Base-by-base conservation (phyloP, 2,888 invertebrate genomes). In the Digitonthophagus gazella region DNA sequence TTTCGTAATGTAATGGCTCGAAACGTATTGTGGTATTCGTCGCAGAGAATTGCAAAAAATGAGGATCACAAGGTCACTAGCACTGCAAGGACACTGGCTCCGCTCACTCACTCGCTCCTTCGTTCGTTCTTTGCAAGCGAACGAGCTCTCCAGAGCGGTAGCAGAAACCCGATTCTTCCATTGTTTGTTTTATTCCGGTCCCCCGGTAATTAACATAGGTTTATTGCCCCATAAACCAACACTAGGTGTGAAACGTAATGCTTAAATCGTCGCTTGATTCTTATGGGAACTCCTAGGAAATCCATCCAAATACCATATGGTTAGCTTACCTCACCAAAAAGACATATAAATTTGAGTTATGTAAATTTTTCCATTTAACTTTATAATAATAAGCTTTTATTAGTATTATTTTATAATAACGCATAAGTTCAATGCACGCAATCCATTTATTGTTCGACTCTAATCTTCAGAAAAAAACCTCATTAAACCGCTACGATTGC, bases 11-110 rank as follows among this genome's bases (percentile, higher is more conserved):
- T 61, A 61, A 61, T 61, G 18, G 61, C 20, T 61, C 20, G 20
- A 19, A 61, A 61, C n/a, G 61, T 61, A 19, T 61, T 61, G 61
- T 61, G 61, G 61, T 18, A 18, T 61, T 20, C 61, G 61, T 61
- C 61, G 16, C 20, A n/a, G 18, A 20, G 61, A 61, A 19, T 61
- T 19, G 61, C 61, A 61, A 61, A 61, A 61, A 61, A 61, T 61
- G 20, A 61, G 18, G 61, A 61, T 61, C 18, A 61, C 61, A 61
- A 61, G 61, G 61, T 61, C 61, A 61, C 19, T 61, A 61, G 61
- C 61, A 61, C 61, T 20, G 20, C 61, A 61, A 61, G 61, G 61
- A 61, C 61, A 61, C 61, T 20, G 54, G 54, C 54, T n/a, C n/a
- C 28, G 28, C 28, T 44, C 28, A 11, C 28, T 44, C 28, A 11